Conservation (phyloP, 1,140 invertebrate genomes). For the Magallana angulata region DNA sequence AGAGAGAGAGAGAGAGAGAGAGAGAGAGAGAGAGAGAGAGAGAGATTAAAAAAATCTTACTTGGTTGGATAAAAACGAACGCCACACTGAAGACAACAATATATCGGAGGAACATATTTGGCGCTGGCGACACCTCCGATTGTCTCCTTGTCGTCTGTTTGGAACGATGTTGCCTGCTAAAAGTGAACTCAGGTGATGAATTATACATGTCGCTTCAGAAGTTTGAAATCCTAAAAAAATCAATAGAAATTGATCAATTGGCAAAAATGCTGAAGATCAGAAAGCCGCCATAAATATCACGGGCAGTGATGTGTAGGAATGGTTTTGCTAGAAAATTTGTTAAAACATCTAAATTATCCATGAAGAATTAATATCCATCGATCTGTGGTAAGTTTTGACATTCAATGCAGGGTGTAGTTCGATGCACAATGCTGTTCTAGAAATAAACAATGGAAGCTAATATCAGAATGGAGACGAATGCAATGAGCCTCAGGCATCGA, state of each 20-base stretch:
- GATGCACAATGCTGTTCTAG: too few species aligned
- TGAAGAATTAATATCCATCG: too few species aligned
- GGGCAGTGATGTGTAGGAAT: too few species aligned
- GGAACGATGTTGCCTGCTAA: neutral
- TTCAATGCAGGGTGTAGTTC: too few species aligned
- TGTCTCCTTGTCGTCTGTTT: neutral
- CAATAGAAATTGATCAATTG: constrained; percentile 29
- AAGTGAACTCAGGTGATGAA: neutral
- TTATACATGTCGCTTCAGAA: neutral
- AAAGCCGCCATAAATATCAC: too few species aligned
- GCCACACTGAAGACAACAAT: neutral
- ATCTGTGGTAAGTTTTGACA: too few species aligned
- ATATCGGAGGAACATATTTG: neutral
- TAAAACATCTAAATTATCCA: too few species aligned
- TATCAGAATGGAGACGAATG: too few species aligned
- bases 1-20: neutral
- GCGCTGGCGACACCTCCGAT: neutral
- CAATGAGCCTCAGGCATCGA: too few species aligned
- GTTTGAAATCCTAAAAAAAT: constrained; percentile 12
- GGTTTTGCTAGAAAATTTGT: too few species aligned
- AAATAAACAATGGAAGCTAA: too few species aligned
- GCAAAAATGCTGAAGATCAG: neutral
- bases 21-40: neutral
- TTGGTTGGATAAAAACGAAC: neutral
- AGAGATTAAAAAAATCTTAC: neutral